phyloP scores from a whole-genome alignment of 2,113 vertebrate genomes.

The Illadopsis cleaveri region DNA sequence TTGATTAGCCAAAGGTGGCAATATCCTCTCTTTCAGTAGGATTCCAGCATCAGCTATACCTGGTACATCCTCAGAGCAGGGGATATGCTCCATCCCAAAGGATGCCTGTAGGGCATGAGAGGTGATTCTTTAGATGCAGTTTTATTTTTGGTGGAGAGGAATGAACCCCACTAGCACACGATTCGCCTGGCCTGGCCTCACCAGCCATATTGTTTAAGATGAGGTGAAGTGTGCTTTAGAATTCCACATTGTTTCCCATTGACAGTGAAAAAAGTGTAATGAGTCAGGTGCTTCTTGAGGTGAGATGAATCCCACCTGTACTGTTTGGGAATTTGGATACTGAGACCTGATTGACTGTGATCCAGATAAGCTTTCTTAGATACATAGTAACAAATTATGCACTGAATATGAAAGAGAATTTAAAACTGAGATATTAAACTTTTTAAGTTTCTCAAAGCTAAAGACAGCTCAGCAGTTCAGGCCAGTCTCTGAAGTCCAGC shows the following conservation, averaged over 20 bases:
- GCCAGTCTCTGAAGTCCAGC: not conserved
- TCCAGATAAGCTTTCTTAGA: not conserved
- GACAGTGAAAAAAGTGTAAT: not conserved
- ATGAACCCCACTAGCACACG: fast-evolving
- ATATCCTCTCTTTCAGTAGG: not conserved
- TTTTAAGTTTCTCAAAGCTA: not conserved
- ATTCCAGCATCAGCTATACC: not conserved
- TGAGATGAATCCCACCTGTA: not conserved
- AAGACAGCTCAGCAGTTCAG: not conserved
- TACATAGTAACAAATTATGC: not conserved
- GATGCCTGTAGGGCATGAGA: not conserved
- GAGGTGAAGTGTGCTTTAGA: not conserved
- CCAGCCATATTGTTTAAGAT: not conserved
- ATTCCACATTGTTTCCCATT: not conserved
- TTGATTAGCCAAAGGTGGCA: not conserved
- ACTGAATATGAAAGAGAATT: not conserved
- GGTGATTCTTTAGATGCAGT: not conserved
- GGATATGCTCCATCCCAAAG: not conserved
- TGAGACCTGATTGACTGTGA: not conserved
- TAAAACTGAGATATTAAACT: not conserved
- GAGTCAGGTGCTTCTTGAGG: not conserved
- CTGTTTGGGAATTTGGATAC: not conserved
- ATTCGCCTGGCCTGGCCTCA: not conserved
- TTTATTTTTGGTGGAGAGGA: not conserved
- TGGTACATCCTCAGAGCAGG: not conserved